Evolutionary conservation across 2,797 vertebrate genomes (phyloP), one percentile per base, ranked within the genome.

Genomic region (Scleropages formosus): DNA sequence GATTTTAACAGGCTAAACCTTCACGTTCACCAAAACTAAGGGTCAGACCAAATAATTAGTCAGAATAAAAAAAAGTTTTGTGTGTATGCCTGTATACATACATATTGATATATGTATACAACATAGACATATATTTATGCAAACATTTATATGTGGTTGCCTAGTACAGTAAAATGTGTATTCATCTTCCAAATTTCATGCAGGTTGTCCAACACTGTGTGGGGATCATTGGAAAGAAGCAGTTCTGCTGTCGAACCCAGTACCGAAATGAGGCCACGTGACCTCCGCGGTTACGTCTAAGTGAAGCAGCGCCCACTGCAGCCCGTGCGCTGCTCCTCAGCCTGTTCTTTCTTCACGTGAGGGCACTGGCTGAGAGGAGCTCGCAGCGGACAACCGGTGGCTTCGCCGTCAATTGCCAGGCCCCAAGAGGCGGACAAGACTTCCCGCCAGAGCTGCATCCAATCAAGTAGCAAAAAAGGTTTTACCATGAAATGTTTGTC

Each of bases 71-170:
- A 16, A 56, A 75, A 70, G 69, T 68, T 56, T 59, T 74, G 77
- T 53, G 72, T 79, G 79, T 81, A 83, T 75, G 69, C 59, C 78
- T 69, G 63, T 73, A 70, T 56, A 73, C 81, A 80, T 82, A 76
- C 56, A 67, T 53, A 73, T 77, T 79, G 72, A 82, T 60, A 79
- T 82, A 78, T 75, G 82, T 80, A 77, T 77, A 74, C 78, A 74
- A 78, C 67, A 80, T 73, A 73, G 72, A 79, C 75, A 80, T 74
- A 60, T 76, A 58, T 70, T 75, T 79, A 82, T 76, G 74, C 79
- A 71, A 75, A 65, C 75, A 70, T 65, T 26, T 59, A 66, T 53
- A 26, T 79, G 75, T 78, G 64, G 70, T 75, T 79, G 76, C 77
- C 76, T 64, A 46, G 53, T 70, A 70, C 11, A 26, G 49, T 63